phyloP scores from a whole-genome alignment of 64 coral and sea anemone species.

The Actinia tenebrosa region DNA sequence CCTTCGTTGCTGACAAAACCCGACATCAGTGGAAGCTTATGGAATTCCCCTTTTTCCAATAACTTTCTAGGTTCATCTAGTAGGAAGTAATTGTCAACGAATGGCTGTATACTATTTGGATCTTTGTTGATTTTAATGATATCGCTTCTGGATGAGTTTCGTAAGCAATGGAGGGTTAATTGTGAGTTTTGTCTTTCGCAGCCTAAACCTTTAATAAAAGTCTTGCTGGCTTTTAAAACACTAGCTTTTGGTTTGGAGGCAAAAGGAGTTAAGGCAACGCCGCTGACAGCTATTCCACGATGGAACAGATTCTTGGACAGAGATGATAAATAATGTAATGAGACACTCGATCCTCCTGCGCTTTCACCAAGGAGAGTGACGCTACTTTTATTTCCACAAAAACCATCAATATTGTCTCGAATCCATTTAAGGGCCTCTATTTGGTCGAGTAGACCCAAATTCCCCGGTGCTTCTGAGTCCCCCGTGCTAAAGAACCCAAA shows the following conservation, averaged over 20 bases:
- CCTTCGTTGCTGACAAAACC: conserved; percentile 55
- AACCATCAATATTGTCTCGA: no score
- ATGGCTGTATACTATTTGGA: not conserved
- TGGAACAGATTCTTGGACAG: no score
- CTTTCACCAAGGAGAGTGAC: conserved; percentile 50
- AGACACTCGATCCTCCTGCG: conserved; percentile 11
- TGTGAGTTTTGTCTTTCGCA: not conserved
- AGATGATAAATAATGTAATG: conserved; percentile 45
- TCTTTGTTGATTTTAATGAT: not conserved
- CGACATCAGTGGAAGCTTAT: conserved; percentile 13
- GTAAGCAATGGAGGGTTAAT: conserved; percentile 47
- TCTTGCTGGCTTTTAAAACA: conserved; percentile 21
- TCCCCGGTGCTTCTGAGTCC: conserved; percentile 24
- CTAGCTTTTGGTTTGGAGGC: conserved; percentile 32
- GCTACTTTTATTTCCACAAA: no score
- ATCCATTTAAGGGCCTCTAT: conserved; percentile 24
- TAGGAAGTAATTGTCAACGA: conserved; percentile 63
- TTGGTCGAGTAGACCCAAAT: conserved; percentile 79
- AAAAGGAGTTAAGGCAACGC: conserved; percentile 63
- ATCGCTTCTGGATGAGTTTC: not conserved
- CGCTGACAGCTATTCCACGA: conserved; percentile 40
- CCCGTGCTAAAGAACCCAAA: conserved; percentile 58
- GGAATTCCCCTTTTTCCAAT: conserved; percentile 50
- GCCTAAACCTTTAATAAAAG: conserved; percentile 17
- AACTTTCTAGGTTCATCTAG: conserved; percentile 50